Conservation (phyloP, 2,113 vertebrate species). For the Thomomys bottae region DNA sequence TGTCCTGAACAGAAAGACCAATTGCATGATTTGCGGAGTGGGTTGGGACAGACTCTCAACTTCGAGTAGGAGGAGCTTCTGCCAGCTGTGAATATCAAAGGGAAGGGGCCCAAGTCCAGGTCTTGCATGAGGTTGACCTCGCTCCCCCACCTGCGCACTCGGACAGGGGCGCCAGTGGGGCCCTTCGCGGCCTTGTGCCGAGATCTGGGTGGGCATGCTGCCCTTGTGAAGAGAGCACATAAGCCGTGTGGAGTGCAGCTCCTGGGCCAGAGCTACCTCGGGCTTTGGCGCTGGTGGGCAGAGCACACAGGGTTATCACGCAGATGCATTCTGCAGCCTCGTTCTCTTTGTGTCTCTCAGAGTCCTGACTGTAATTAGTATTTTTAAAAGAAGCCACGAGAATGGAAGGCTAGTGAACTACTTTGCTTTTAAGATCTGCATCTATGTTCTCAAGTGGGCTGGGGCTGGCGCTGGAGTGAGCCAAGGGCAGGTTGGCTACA, state of each 20-base stretch:
- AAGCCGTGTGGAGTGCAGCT: rapidly evolving
- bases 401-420: background rate
- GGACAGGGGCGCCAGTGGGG: background rate
- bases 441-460: background rate
- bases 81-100: background rate
- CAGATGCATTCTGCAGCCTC: background rate
- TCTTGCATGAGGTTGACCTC: background rate
- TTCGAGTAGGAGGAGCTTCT: background rate
- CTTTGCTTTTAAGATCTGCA: background rate
- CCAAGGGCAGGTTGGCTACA: background rate
- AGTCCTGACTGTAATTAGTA: background rate
- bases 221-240: background rate
- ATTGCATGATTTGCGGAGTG: background rate
- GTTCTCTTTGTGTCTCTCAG: background rate
- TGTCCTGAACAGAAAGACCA: background rate
- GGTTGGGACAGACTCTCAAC: background rate
- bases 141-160: rapidly evolving
- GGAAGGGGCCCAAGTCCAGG: background rate
- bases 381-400: background rate
- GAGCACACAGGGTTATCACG: rapidly evolving
- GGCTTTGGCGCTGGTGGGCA: background rate
- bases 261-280: background rate
- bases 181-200: background rate
- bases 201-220: background rate
- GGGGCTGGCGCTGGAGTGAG: background rate